Evolutionary conservation across 1,140 invertebrate species (phyloP).

Genomic region (Microvelia longipes): DNA sequence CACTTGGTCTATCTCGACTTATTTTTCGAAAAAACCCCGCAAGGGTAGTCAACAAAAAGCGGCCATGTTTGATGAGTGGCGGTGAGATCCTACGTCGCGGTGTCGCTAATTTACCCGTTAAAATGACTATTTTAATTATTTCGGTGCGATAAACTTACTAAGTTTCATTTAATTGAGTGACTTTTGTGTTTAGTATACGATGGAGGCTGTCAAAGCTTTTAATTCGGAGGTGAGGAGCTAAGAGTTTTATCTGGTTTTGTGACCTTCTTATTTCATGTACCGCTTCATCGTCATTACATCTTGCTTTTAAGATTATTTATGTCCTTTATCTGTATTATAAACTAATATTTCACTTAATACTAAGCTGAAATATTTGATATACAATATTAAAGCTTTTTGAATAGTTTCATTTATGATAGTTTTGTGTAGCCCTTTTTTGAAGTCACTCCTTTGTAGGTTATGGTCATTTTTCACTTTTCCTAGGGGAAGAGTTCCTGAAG

Average conservation of each 20-base stretch:
- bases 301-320: too few species aligned
- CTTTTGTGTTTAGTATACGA: constrained; percentile 21
- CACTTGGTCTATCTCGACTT: too few species aligned
- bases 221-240: constrained; percentile 41
- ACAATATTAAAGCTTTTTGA: too few species aligned
- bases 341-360: too few species aligned
- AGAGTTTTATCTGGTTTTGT: neutral
- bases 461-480: too few species aligned
- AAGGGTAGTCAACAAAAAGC: constrained; percentile 1
- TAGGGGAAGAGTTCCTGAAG: too few species aligned
- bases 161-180: neutral
- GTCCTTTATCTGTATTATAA: too few species aligned
- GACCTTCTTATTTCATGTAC: neutral
- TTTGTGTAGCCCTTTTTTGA: too few species aligned
- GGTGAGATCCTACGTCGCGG: neutral
- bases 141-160: too few species aligned
- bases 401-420: too few species aligned
- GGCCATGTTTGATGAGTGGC: neutral
- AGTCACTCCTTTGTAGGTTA: neutral
- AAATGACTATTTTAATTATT: neutral
- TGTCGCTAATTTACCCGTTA: neutral
- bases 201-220: constrained; percentile 49
- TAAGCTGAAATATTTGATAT: too few species aligned
- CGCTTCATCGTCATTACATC: neutral
- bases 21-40: too few species aligned